These are phyloP conservation scores for Haemorhous mexicanus DNA, from an alignment of 2,113 vertebrate species.

Conservation along the genomic window DNA sequence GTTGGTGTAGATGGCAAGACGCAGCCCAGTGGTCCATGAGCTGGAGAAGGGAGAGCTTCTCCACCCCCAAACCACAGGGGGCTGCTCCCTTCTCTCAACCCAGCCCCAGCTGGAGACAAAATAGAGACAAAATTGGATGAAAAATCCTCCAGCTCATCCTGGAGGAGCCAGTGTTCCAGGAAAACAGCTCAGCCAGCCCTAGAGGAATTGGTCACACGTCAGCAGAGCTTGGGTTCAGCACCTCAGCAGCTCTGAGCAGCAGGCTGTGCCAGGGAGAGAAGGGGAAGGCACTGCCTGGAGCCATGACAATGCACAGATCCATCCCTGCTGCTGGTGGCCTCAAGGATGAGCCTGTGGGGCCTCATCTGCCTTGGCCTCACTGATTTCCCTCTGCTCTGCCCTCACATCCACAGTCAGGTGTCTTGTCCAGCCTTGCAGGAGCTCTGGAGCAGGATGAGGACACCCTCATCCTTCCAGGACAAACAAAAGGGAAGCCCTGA, in stretches of 20 bases:
- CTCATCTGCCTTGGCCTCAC: neutral
- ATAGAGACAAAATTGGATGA: neutral
- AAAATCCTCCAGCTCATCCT: neutral
- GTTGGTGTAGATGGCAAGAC: neutral
- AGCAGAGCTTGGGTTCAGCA: neutral
- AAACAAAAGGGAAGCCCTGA: neutral
- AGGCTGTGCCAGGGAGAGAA: neutral
- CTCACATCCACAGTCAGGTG: neutral
- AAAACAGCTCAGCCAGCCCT: neutral
- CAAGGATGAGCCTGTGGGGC: accelerated
- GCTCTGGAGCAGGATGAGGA: neutral
- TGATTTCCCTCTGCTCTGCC: neutral
- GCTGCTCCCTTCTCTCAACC: neutral
- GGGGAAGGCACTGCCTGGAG: neutral
- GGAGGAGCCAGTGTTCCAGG: neutral
- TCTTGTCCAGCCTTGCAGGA: neutral
- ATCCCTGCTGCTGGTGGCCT: neutral
- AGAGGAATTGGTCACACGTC: neutral
- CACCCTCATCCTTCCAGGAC: accelerated
- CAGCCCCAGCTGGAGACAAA: neutral
- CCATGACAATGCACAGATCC: neutral
- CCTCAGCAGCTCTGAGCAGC: neutral
- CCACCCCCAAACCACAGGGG: neutral
- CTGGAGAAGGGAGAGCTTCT: neutral
- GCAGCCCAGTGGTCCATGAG: neutral